A percentile compares a stretch with the other conserved stretches of the same genome.
phyloP scores from a whole-genome alignment of 2,113 vertebrate species.

The Misgurnus mizolepis region DNA sequence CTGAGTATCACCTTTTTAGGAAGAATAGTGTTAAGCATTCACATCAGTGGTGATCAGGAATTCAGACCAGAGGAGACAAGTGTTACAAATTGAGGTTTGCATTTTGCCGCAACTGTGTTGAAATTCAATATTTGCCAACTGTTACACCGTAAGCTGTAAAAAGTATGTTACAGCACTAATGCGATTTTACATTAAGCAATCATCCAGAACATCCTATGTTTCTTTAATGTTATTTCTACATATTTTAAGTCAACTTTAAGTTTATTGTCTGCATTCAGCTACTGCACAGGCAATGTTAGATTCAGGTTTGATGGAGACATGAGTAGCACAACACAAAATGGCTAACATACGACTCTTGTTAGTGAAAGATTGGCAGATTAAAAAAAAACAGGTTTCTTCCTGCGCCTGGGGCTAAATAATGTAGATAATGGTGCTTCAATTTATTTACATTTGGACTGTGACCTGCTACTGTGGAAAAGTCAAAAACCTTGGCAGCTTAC shows the following conservation, averaged over 20 bases:
- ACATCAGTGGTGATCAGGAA: conserved; percentile 60
- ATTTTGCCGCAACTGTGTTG: neutral
- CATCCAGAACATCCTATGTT: too few relatives aligned
- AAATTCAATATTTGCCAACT: neutral
- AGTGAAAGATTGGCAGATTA: too few relatives aligned
- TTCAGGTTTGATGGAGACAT: too few relatives aligned
- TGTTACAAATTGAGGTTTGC: neutral
- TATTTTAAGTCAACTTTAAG: too few relatives aligned
- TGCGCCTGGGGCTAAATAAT: neutral
- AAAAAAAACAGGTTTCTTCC: too few relatives aligned
- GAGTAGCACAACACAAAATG: too few relatives aligned
- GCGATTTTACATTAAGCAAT: too few relatives aligned
- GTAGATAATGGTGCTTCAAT: neutral
- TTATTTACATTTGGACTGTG: neutral
- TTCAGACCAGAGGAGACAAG: conserved; percentile 47
- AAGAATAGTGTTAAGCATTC: conserved; percentile 61
- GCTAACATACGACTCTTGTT: too few relatives aligned
- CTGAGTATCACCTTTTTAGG: conserved; percentile 65
- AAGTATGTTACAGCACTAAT: too few relatives aligned
- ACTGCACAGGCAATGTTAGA: too few relatives aligned
- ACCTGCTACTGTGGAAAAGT: neutral
- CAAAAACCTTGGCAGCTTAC: neutral
- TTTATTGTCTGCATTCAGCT: too few relatives aligned
- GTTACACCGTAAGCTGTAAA: neutral
- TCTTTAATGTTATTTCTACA: too few relatives aligned